Evolutionary conservation across 92 coral and sea anemone genomes (phyloP).

Genomic region (Porites rus): DNA sequence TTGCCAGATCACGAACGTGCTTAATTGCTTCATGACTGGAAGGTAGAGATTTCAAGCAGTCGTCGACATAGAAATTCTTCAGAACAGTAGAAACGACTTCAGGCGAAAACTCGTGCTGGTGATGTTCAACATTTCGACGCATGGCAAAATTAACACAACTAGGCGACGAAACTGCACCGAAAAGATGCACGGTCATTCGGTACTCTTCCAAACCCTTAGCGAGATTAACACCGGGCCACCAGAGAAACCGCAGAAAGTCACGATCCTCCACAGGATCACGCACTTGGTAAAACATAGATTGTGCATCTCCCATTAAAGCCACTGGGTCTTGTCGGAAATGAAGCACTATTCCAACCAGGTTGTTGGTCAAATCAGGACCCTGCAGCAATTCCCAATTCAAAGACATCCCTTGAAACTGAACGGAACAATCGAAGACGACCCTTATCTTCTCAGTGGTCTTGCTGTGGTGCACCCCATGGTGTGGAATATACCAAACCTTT

Average conservation of each 20-base stretch:
- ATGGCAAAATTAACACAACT: slow-evolving; percentile 55
- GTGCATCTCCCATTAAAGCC: slow-evolving; percentile 55
- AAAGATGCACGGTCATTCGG: slow-evolving; percentile 57
- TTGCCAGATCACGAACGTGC: slow-evolving; percentile 31
- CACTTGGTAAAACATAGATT: slow-evolving; percentile 67
- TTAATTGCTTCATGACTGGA: slow-evolving; percentile 36
- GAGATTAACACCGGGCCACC: slow-evolving; percentile 47
- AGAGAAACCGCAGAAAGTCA: slow-evolving; percentile 53
- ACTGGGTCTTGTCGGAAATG: slow-evolving; percentile 55
- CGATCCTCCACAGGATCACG: slow-evolving; percentile 38
- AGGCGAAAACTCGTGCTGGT: too few relatives aligned
- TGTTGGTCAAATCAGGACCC: slow-evolving; percentile 68
- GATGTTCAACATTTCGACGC: slow-evolving; percentile 17
- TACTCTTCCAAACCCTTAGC: slow-evolving; percentile 50
- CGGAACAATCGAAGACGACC: slow-evolving; percentile 12
- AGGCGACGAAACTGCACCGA: slow-evolving; percentile 64
- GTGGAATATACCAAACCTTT: slow-evolving; percentile 62
- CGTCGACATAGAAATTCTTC: slow-evolving; percentile 61
- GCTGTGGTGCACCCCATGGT: slow-evolving; percentile 52
- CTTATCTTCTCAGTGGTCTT: slow-evolving; percentile 36
- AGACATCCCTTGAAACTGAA: too few relatives aligned
- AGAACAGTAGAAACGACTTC: too few relatives aligned
- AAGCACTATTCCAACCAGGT: slow-evolving; percentile 53
- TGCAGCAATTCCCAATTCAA: slow-evolving; percentile 37
- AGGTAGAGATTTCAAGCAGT: slow-evolving; percentile 55